phyloP scores from a whole-genome alignment of 2,888 invertebrate species.

The Aproaerema taeniolella region DNA sequence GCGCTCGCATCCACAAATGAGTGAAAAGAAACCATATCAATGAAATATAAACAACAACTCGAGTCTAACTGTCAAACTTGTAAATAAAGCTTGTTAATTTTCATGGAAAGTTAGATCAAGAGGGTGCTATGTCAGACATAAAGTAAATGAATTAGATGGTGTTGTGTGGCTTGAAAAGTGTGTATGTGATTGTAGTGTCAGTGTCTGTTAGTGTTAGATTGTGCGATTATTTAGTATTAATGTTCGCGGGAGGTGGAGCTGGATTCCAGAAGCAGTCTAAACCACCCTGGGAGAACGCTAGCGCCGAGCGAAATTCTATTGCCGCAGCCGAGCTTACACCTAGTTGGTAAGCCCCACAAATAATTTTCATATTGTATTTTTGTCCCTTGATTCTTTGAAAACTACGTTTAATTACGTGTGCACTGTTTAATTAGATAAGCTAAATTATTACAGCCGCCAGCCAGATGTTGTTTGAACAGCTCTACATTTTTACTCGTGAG shows the following conservation, averaged over 20 bases:
- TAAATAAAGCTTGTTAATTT: background rate
- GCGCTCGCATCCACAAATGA: constrained; percentile 19
- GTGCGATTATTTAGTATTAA: constrained; percentile 27
- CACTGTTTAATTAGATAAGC: no score
- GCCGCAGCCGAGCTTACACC: constrained; percentile 37
- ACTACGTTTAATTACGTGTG: no score
- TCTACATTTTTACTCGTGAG: no score
- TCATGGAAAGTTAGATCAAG: no score
- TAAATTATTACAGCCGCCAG: background rate
- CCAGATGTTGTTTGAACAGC: background rate
- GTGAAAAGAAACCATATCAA: constrained; percentile 17
- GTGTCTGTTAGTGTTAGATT: constrained; percentile 17
- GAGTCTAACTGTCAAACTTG: constrained; percentile 2
- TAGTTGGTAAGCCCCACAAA: constrained; percentile 41
- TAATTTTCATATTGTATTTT: no score
- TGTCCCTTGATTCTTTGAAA: background rate
- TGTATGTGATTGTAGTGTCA: constrained; percentile 17
- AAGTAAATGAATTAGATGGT: constrained; percentile 10
- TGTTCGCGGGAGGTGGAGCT: constrained; percentile 67
- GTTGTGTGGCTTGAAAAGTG: constrained; percentile 14
- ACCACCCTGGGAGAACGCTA: constrained; percentile 58
- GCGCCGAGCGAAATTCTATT: constrained; percentile 27
- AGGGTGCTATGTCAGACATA: no score
- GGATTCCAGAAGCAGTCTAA: constrained; percentile 66
- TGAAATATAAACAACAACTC: constrained; percentile 28